Conservation (phyloP, 2,888 invertebrate species). For the Caenorhabditis sp. region DNA sequence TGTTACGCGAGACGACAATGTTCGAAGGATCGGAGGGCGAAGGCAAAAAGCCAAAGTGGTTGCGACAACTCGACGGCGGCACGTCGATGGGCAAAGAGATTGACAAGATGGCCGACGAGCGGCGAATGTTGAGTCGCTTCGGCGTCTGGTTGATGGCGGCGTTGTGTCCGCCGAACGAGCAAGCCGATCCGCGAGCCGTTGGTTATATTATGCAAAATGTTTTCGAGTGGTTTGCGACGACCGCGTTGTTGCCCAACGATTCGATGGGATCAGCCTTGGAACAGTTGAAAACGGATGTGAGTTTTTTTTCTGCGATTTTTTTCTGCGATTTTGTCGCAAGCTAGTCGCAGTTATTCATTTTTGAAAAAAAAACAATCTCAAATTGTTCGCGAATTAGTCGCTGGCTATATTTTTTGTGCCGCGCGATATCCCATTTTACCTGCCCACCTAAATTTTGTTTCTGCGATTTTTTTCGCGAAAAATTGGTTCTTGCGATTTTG, state of each 20-base stretch:
- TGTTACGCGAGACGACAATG: slow-evolving; percentile 85
- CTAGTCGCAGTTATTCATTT: no score
- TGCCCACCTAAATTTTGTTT: no score
- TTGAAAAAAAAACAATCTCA: no score
- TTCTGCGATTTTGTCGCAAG: no score
- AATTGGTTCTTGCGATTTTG: no score
- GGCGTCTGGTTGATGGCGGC: slow-evolving; percentile 97
- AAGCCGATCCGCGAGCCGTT: slow-evolving; percentile 75
- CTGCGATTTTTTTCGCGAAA: no score
- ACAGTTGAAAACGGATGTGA: slow-evolving; percentile 69
- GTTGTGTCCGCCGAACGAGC: slow-evolving; percentile 76
- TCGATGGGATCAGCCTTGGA: slow-evolving; percentile 68
- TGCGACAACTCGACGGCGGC: slow-evolving; percentile 70
- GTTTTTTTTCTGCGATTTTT: background rate
- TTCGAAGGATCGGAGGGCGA: slow-evolving; percentile 61
- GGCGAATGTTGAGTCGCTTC: slow-evolving; percentile 88
- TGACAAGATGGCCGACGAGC: slow-evolving; percentile 80
- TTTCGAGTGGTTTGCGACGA: slow-evolving; percentile 99
- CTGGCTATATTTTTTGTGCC: no score
- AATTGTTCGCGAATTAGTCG: no score
- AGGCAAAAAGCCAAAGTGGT: slow-evolving; percentile 70
- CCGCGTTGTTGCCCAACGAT: slow-evolving; percentile 88
- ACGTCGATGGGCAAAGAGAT: slow-evolving; percentile 58
- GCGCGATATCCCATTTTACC: no score
- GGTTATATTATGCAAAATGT: slow-evolving; percentile 92